Conservation (phyloP, 1,140 invertebrate species). For the Drosophila baimaii region DNA sequence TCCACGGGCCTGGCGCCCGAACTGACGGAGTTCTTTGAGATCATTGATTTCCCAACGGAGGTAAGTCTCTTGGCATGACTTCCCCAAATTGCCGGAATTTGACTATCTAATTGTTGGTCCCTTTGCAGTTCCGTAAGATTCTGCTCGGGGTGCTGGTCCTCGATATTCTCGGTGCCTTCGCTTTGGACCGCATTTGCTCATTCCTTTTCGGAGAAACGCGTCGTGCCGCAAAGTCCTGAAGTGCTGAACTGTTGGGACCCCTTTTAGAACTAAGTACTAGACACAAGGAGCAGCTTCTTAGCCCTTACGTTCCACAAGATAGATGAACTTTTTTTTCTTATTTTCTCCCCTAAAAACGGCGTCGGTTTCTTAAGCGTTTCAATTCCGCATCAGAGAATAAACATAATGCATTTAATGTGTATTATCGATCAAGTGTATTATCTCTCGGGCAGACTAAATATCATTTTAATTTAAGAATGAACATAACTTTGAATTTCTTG, state of each 20-base stretch:
- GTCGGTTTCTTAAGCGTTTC: conserved; percentile 60
- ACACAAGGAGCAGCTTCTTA: conserved; percentile 24
- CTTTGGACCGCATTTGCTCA: conserved; percentile 93
- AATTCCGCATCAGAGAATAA: conserved; percentile 21
- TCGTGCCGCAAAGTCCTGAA: conserved; percentile 66
- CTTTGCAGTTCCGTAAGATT: conserved; percentile 93
- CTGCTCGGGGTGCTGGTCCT: conserved; percentile 91
- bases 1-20: conserved; percentile 91
- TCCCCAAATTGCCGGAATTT: background rate
- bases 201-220: conserved; percentile 91
- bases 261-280: conserved; percentile 33
- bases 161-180: conserved; percentile 93
- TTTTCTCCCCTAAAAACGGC: conserved; percentile 26
- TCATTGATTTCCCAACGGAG: conserved; percentile 93
- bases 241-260: conserved; percentile 62
- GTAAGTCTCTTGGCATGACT: conserved; percentile 86
- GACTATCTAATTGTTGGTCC: conserved; percentile 64
- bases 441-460: conserved; percentile 20
- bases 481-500: conserved; percentile 17
- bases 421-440: conserved; percentile 39
- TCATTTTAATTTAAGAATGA: conserved; percentile 24
- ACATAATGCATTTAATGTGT: conserved; percentile 37
- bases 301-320: conserved; percentile 28
- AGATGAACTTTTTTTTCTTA: conserved; percentile 5
- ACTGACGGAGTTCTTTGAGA: conserved; percentile 92